Percentiles rank a stretch among this genome's conserved stretches.
Evolutionary conservation across 2,888 invertebrate genomes (phyloP).

Genomic region (Limnephilus auricula): DNA sequence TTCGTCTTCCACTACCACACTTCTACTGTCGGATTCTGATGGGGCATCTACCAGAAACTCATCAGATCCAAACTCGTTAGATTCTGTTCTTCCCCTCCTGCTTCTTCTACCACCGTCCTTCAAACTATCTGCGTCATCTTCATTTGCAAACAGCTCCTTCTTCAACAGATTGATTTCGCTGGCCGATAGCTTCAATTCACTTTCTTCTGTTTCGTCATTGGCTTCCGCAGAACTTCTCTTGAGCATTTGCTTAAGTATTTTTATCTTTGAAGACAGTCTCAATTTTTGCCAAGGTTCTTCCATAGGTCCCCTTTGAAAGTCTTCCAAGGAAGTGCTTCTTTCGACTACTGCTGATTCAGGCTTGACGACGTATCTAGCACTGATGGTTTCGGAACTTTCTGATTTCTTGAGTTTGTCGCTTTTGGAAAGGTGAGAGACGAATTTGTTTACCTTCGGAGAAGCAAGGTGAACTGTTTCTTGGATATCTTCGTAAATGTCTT

Average conservation of each 20-base stretch:
- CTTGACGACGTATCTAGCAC: too few relatives aligned
- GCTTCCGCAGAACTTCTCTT: conserved; percentile 1
- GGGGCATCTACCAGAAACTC: conserved; percentile 47
- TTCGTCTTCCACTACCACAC: conserved; percentile 33
- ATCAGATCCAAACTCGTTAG: conserved; percentile 42
- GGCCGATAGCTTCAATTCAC: conserved; percentile 53
- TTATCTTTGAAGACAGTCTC: conserved; percentile 54
- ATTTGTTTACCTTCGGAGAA: conserved; percentile 52
- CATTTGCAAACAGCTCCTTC: conserved; percentile 52
- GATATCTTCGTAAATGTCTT: conserved; percentile 74
- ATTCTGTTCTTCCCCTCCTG: not conserved
- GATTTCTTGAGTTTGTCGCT: conserved; percentile 52
- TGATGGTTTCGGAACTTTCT: conserved; percentile 43
- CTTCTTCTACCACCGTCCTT: not conserved
- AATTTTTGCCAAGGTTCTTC: conserved; percentile 53
- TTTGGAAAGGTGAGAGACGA: conserved; percentile 56
- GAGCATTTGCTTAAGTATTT: conserved; percentile 57
- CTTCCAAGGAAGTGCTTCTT: conserved; percentile 56
- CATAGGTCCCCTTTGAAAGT: not conserved
- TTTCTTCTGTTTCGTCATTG: not conserved
- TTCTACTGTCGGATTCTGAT: conserved; percentile 16
- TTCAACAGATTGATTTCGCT: conserved; percentile 60
- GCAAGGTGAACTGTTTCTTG: conserved; percentile 68
- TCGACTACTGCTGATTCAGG: not conserved
- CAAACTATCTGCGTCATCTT: conserved; percentile 18